Conservation (phyloP, 2,113 vertebrate species). For the Stegastes partitus region DNA sequence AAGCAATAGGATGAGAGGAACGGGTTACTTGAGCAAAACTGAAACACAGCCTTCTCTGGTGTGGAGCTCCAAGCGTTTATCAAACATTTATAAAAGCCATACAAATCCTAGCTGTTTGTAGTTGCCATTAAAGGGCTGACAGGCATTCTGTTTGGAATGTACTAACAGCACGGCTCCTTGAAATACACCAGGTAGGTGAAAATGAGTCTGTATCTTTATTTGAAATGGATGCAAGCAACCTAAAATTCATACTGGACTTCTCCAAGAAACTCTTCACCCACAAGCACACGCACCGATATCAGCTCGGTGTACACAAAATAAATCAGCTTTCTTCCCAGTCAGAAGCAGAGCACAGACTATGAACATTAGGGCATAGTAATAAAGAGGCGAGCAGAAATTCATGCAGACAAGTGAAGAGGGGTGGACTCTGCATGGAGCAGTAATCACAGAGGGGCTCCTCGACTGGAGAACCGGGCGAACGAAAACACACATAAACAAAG, state of each 20-base stretch:
- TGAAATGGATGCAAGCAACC: slow-evolving; percentile 22
- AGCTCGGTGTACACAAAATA: slow-evolving; percentile 13
- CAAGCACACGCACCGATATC: slow-evolving; percentile 21
- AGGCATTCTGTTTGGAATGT: slow-evolving; percentile 24
- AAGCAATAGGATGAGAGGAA: slow-evolving; percentile 60
- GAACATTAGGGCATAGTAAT: slow-evolving; percentile 33
- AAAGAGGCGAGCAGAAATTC: slow-evolving; percentile 46
- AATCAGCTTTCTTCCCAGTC: slow-evolving; percentile 21
- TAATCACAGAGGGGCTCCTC: slow-evolving; percentile 57
- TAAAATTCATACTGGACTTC: slow-evolving; percentile 8
- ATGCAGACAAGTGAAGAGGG: slow-evolving; percentile 54
- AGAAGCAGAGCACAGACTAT: slow-evolving; percentile 16
- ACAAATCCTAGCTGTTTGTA: slow-evolving; percentile 89
- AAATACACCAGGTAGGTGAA: slow-evolving; percentile 44
- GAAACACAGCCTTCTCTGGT: slow-evolving; percentile 54
- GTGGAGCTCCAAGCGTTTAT: slow-evolving; percentile 86
- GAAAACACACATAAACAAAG: slow-evolving; percentile 65
- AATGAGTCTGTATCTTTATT: slow-evolving; percentile 35
- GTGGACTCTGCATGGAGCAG: slow-evolving; percentile 44
- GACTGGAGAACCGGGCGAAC: slow-evolving; percentile 33
- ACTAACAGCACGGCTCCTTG: slow-evolving; percentile 34
- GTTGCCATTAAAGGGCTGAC: slow-evolving; percentile 87
- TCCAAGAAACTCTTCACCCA: slow-evolving; percentile 6
- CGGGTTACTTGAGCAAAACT: slow-evolving; percentile 53
- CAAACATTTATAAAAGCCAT: slow-evolving; percentile 91